Percentiles rank a stretch among this genome's conserved stretches.
Conservation (phyloP, 2,888 invertebrate genomes). For the Drosophila imparisetae region DNA sequence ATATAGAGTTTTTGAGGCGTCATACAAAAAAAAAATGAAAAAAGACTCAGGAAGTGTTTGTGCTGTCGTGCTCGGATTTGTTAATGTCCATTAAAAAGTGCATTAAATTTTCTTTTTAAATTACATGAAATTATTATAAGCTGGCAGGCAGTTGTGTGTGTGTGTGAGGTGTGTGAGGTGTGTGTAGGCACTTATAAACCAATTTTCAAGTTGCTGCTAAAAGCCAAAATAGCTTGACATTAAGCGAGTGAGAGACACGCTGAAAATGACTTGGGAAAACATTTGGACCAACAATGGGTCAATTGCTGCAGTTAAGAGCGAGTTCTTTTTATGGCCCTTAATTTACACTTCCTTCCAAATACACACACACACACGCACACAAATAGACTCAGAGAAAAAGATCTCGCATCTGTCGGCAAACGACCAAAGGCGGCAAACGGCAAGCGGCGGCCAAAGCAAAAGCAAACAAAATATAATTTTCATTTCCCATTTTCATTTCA, state of each 20-base stretch:
- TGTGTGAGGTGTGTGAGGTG: conserved; percentile 27
- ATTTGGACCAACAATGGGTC: conserved; percentile 47
- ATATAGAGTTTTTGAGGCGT: conserved; percentile 7
- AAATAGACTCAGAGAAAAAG: conserved; percentile 30
- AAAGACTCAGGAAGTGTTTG: conserved; percentile 41
- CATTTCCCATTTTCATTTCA: conserved; percentile 68
- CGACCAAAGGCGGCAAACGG: conserved; percentile 41
- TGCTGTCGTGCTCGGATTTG: conserved; percentile 58
- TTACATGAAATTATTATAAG: conserved; percentile 61
- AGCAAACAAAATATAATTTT: conserved; percentile 75
- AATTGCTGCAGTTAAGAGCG: conserved; percentile 3
- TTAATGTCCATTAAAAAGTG: conserved; percentile 67
- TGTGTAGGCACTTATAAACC: conserved; percentile 58
- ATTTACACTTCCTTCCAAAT: conserved; percentile 76
- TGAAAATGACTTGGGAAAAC: conserved; percentile 56
- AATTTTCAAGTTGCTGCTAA: conserved; percentile 75
- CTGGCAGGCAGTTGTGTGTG: conserved; percentile 11
- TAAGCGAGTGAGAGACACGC: conserved; percentile 44
- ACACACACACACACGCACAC: conserved; percentile 28
- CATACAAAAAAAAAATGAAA: background rate
- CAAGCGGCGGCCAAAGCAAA: conserved; percentile 32
- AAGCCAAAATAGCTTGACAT: conserved; percentile 74
- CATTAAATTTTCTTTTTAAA: conserved; percentile 49
- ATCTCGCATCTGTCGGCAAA: conserved; percentile 28
- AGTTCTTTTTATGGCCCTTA: conserved; percentile 68